Base-by-base conservation (phyloP, 2,797 vertebrate species). In the Hippocampus kuda region DNA sequence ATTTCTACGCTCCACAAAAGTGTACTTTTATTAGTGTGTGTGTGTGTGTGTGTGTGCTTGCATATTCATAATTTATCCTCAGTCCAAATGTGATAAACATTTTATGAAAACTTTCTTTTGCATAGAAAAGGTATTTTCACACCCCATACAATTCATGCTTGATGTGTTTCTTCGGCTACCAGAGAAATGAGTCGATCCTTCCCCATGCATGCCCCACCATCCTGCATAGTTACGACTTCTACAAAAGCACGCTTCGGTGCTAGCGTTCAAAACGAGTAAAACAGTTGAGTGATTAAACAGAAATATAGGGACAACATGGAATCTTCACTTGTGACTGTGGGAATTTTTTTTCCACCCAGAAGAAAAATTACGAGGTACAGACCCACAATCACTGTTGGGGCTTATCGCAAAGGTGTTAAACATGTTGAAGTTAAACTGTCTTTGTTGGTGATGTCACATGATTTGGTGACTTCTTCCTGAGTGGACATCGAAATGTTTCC, bases 21-120 rank as follows among this genome's bases (percentile, higher is more conserved):
- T 57, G n/a, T 57, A 18, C n/a, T 53, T 54, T 30, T 67, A 53
- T 67, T n/a, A 34, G 30, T 27, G 38, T 67, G n/a, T 67, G 15
- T 54, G 6, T 54, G 38, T 26, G 66, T 10, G 53, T 59, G 34
- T 57, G 56, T 60, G 42, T 20, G 67, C 41, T 26, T 22, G 54
- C 54, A 44, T 44, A 59, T 60, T 72, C 57, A 59, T 68, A 54
- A n/a, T 44, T 72, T 59, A 46, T 65, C 30, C 16, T 26, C 11
- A 30, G 26, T 46, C 67, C 42, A 48, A 65, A 48, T 30, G 63
- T 65, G 44, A 48, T 67, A 26, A 67, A 56, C 27, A 56, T 56
- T 67, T 67, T 67, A 67, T 67, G 66, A 67, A 67, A 26, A 56
- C 51, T 72, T 24, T 63, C 8, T 54, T 67, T 27, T 48, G 26